Percentiles rank a stretch among this genome's conserved stretches.
phyloP scores from a whole-genome alignment of 2,888 invertebrate genomes.

The Ephialtes manifestator region DNA sequence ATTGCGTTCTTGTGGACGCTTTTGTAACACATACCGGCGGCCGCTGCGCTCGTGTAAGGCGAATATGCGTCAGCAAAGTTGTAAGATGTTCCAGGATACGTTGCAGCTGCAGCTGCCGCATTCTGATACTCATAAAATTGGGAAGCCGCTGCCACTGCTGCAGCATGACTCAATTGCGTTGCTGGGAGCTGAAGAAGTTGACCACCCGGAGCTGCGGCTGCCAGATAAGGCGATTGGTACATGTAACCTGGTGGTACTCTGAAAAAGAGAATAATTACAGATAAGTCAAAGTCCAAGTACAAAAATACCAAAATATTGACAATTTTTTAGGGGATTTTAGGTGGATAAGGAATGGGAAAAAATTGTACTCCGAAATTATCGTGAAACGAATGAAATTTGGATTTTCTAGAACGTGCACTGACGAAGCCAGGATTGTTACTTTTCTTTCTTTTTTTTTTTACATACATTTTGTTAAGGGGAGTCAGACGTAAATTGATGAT shows the following conservation, averaged over 20 bases:
- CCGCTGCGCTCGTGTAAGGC: constrained; percentile 89
- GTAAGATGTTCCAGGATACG: constrained; percentile 91
- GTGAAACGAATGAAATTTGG: constrained; percentile 28
- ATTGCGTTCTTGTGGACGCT: constrained; percentile 76
- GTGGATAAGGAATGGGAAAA: constrained; percentile 19
- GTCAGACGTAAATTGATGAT: no score
- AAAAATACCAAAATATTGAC: background rate
- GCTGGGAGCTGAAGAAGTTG: constrained; percentile 89
- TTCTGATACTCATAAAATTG: constrained; percentile 94
- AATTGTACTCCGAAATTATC: background rate
- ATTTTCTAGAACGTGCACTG: constrained; percentile 41
- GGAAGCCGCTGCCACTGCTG: constrained; percentile 93
- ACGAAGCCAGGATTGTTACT: constrained; percentile 49
- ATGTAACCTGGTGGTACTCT: constrained; percentile 93
- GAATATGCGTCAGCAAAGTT: constrained; percentile 92
- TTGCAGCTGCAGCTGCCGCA: constrained; percentile 90
- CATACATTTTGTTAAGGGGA: no score
- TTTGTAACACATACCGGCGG: constrained; percentile 88
- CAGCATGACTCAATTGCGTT: constrained; percentile 90
- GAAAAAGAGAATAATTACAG: constrained; percentile 80
- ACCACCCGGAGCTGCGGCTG: constrained; percentile 89
- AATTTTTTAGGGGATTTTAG: constrained; percentile 34
- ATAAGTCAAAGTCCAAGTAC: background rate
- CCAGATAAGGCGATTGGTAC: constrained; percentile 91
- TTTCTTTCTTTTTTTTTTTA: background rate